Evolutionary conservation across 1,140 invertebrate species (phyloP).

Genomic region (Hycleus cichorii): DNA sequence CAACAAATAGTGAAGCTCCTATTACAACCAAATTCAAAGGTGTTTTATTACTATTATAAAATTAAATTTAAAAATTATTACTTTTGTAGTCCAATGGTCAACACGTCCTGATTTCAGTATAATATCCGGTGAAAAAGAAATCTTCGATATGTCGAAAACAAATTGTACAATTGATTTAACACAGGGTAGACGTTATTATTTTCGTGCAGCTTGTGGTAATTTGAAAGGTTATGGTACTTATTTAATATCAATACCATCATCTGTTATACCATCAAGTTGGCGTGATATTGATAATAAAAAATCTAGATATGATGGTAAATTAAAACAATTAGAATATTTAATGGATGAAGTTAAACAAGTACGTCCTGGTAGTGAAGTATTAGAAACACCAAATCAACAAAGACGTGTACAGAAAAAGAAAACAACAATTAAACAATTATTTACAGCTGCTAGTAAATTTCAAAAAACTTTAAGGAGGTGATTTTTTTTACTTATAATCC

Average conservation of each 20-base stretch:
- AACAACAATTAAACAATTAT: conserved; percentile 88
- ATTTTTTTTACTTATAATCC: too few species aligned
- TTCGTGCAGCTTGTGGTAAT: conserved; percentile 79
- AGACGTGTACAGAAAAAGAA: conserved; percentile 69
- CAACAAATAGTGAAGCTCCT: conserved; percentile 55
- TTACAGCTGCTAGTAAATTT: conserved; percentile 90
- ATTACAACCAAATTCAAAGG: conserved; percentile 87
- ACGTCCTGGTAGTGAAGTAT: conserved; percentile 52
- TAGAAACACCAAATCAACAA: conserved; percentile 51
- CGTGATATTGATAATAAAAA: conserved; percentile 64
- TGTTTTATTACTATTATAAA: conserved; percentile 38
- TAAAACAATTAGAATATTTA: conserved; percentile 65
- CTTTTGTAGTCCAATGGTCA: conserved; percentile 76
- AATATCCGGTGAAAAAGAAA: conserved; percentile 67
- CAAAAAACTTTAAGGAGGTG: conserved; percentile 73
- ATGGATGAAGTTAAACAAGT: conserved; percentile 61
- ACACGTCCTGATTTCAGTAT: conserved; percentile 69
- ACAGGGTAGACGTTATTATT: conserved; percentile 78
- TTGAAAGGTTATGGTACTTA: conserved; percentile 84
- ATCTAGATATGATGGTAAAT: conserved; percentile 55
- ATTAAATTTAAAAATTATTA: background rate
- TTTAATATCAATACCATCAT: conserved; percentile 64
- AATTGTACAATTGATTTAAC: conserved; percentile 61
- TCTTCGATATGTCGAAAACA: conserved; percentile 58
- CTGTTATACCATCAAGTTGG: conserved; percentile 88